phyloP scores from a whole-genome alignment of 1,140 invertebrate species.

The Amphibalanus amphitrite region DNA sequence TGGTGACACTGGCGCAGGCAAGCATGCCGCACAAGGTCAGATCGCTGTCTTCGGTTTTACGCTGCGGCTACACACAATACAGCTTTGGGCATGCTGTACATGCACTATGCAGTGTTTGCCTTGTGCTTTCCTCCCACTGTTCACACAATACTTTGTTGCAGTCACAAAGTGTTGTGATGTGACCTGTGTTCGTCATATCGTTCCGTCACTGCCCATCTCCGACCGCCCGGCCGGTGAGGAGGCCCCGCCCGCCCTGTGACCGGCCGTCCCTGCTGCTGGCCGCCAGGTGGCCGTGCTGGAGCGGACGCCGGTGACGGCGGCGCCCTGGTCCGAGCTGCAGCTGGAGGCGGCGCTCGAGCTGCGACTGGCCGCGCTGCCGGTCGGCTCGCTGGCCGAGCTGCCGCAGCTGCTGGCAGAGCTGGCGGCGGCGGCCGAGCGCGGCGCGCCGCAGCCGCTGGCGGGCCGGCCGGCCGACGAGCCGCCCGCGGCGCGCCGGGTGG shows the following conservation, averaged over 20 bases:
- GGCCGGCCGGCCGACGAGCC: background rate
- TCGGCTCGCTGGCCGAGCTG: background rate
- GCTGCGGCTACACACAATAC: too few species aligned
- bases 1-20: background rate
- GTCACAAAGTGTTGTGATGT: too few species aligned
- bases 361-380: background rate
- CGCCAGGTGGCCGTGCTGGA: background rate
- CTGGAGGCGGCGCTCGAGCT: background rate
- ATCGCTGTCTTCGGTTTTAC: too few species aligned
- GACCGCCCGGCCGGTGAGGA: too few species aligned
- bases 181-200: too few species aligned
- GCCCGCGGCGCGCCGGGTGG: background rate
- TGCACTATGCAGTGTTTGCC: too few species aligned
- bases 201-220: too few species aligned
- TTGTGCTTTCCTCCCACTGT: too few species aligned
- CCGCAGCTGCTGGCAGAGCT: background rate
- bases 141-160: too few species aligned
- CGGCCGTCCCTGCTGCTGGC: too few species aligned
- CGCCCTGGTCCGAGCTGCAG: background rate
- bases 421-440: background rate
- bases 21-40: background rate
- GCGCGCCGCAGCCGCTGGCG: background rate
- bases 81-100: too few species aligned
- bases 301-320: background rate
- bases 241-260: too few species aligned